Evolutionary conservation across 1,140 invertebrate genomes (phyloP).

Genomic region (Goniozus legneri): DNA sequence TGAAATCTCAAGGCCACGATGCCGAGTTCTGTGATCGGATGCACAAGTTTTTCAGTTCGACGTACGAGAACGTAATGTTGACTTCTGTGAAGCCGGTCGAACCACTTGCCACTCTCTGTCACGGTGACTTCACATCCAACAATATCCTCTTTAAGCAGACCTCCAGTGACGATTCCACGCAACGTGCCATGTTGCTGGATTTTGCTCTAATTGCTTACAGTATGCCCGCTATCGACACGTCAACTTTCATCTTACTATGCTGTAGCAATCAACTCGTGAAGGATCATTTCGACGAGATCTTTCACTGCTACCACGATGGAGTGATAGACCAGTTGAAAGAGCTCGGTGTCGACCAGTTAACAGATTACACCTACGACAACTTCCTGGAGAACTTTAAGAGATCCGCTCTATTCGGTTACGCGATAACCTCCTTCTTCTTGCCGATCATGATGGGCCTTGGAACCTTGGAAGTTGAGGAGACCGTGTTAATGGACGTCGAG

Average conservation of each 20-base stretch:
- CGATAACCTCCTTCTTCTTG: conserved; percentile 34
- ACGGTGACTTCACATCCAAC: conserved; percentile 47
- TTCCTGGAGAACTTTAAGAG: conserved; percentile 35
- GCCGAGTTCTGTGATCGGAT: conserved; percentile 23
- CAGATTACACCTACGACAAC: conserved; percentile 29
- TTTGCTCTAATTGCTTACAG: conserved; percentile 40
- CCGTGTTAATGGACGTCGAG: not conserved
- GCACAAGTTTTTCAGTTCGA: conserved; percentile 13
- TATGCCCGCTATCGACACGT: conserved; percentile 44
- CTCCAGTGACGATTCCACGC: conserved; percentile 9
- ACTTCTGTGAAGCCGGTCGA: conserved; percentile 15
- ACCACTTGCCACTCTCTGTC: conserved; percentile 39
- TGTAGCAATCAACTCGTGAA: conserved; percentile 20
- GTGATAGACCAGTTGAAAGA: conserved; percentile 21
- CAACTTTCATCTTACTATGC: conserved; percentile 45
- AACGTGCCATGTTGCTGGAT: conserved; percentile 43
- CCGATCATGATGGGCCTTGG: conserved; percentile 17
- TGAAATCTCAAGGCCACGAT: conserved; percentile 19
- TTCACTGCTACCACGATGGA: conserved; percentile 36
- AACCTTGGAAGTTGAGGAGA: not conserved
- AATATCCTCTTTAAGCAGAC: conserved; percentile 39
- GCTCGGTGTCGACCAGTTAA: conserved; percentile 10
- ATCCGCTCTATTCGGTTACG: conserved; percentile 37
- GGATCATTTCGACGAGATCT: conserved; percentile 27
- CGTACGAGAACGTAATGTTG: conserved; percentile 11